These are phyloP conservation scores for Drosophila mimetica DNA, from an alignment of 2,888 invertebrate genomes.

Conservation along the genomic window DNA sequence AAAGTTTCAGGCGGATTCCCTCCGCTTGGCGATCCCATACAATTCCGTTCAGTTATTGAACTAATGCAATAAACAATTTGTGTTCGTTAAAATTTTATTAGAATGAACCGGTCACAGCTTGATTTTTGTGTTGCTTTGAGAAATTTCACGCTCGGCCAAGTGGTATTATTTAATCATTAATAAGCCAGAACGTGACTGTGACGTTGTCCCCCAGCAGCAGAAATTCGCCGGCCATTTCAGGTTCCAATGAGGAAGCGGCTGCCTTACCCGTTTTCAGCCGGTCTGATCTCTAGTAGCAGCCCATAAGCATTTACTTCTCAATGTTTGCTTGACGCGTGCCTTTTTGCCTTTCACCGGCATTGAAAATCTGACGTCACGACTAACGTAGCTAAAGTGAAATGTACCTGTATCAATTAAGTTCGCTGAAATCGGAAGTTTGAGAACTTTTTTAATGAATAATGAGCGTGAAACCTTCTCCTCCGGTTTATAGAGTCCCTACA, in stretches of 20 bases:
- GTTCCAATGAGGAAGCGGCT: slow-evolving; percentile 37
- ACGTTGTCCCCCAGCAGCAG: slow-evolving; percentile 7
- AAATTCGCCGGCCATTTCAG: slow-evolving; percentile 26
- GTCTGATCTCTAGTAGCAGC: slow-evolving; percentile 7
- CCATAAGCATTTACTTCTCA: neutral
- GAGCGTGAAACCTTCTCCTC: neutral
- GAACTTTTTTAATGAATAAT: neutral
- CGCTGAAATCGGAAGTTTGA: neutral
- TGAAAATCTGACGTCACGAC: slow-evolving; percentile 9
- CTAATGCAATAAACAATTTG: slow-evolving; percentile 61
- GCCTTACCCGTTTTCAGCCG: slow-evolving; percentile 27
- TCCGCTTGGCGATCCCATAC: neutral
- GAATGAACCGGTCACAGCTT: slow-evolving; percentile 55
- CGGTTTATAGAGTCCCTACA: neutral
- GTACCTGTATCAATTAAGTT: slow-evolving; percentile 17
- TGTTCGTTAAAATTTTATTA: slow-evolving; percentile 55
- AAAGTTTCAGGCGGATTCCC: slow-evolving; percentile 5
- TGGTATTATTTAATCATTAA: slow-evolving; percentile 39
- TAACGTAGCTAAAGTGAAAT: slow-evolving; percentile 4
- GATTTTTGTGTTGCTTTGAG: slow-evolving; percentile 31
- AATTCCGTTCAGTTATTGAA: slow-evolving; percentile 37
- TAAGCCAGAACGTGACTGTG: slow-evolving; percentile 36
- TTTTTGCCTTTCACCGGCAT: slow-evolving; percentile 37
- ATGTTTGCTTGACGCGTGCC: slow-evolving; percentile 15
- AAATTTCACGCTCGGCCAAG: slow-evolving; percentile 26